Conservation (phyloP, 35 echinoderm and acorn worm species). For the Heliocidaris tuberculata region DNA sequence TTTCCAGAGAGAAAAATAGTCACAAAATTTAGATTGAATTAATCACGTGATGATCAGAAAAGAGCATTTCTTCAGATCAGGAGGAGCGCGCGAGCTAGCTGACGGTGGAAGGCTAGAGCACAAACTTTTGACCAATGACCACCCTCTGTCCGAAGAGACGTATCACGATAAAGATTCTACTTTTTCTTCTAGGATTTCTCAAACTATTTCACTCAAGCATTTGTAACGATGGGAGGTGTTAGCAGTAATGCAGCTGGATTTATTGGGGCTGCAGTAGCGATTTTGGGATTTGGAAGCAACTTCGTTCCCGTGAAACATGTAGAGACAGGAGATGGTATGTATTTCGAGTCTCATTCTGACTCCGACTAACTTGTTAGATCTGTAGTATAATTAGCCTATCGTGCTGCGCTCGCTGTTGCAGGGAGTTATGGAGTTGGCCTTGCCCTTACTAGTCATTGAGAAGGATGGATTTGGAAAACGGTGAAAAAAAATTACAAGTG, state of each 20-base stretch:
- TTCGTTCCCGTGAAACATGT: constrained; percentile 87
- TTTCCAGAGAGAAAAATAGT: too few species aligned
- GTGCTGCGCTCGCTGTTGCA: not conserved
- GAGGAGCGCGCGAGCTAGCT: too few species aligned
- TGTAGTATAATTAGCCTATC: too few species aligned
- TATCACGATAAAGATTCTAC: not conserved
- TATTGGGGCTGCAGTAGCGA: constrained; percentile 70
- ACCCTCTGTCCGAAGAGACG: not conserved
- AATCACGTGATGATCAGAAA: not conserved
- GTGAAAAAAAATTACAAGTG: not conserved
- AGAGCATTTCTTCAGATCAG: not conserved
- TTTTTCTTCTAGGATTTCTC: too few species aligned
- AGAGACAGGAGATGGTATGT: constrained; percentile 91
- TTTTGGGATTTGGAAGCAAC: constrained; percentile 91
- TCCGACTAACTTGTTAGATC: too few species aligned
- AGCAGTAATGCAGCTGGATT: constrained; percentile 62
- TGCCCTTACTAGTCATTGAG: not conserved
- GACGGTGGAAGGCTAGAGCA: too few species aligned
- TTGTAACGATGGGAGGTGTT: not conserved
- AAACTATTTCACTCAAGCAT: not conserved
- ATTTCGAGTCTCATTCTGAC: not conserved
- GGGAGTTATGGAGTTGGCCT: too few species aligned
- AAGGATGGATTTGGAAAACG: not conserved
- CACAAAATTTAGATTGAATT: not conserved
- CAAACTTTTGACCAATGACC: not conserved